These are phyloP conservation scores for Sandelia bainsii DNA, from an alignment of 2,797 vertebrate species.

Conservation along the genomic window DNA sequence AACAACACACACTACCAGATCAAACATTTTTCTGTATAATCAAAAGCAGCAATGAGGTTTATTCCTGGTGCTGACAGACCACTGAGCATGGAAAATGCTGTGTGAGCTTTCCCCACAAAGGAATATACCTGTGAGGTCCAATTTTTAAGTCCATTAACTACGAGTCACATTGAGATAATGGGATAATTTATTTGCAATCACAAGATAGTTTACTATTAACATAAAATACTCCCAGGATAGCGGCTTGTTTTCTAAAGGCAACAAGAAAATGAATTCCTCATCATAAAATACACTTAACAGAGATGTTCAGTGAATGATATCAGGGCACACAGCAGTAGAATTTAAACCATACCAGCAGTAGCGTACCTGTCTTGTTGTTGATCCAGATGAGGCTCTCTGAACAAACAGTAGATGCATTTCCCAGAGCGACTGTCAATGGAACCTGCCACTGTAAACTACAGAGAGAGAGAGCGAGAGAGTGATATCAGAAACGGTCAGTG, in stretches of 20 bases:
- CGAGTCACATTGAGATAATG: conserved; percentile 13
- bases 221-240: conserved; percentile 2
- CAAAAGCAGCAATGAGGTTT: neutral
- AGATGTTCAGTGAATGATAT: neutral
- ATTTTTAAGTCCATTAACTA: conserved; percentile 5
- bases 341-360: neutral
- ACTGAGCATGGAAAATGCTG: neutral
- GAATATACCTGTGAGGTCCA: neutral
- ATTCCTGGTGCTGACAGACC: conserved; percentile 7
- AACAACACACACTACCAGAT: neutral
- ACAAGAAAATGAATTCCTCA: conserved; percentile 26
- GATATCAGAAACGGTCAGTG: conserved; percentile 38
- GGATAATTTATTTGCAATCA: conserved; percentile 41
- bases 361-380: conserved; percentile 94
- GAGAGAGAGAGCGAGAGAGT: conserved; percentile 40
- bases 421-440: conserved; percentile 93
- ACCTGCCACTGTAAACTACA: conserved; percentile 96
- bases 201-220: conserved; percentile 2
- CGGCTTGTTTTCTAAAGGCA: conserved; percentile 13
- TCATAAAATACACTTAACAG: neutral
- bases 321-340: neutral
- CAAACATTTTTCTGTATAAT: neutral
- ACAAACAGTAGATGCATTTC: conserved; percentile 91
- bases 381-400: conserved; percentile 95
- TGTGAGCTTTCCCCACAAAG: neutral